Percentiles rank a stretch among this genome's conserved stretches.
Evolutionary conservation across 2,888 invertebrate species (phyloP).

Genomic region (Lypha dubia): DNA sequence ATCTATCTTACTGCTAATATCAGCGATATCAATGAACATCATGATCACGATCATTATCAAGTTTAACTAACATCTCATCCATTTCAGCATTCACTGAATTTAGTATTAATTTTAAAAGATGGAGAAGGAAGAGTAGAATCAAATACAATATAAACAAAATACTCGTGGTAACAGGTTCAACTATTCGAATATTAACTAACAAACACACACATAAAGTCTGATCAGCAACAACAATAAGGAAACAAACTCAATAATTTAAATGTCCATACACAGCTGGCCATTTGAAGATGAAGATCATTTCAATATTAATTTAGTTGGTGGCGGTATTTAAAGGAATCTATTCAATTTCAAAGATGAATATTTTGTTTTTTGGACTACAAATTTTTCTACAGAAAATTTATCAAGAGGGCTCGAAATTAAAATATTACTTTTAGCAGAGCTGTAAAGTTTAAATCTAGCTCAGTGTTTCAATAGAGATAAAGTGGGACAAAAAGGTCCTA

Average conservation of each 20-base stretch:
- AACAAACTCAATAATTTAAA: neutral
- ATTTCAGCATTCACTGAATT: neutral
- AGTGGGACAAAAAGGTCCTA: too few relatives aligned
- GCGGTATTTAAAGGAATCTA: conserved; percentile 14
- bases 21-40: conserved; percentile 47
- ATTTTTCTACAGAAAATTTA: too few relatives aligned
- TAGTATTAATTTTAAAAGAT: neutral
- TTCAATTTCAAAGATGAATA: neutral
- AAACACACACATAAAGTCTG: neutral
- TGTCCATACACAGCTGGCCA: conserved; percentile 43
- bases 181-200: conserved; percentile 3
- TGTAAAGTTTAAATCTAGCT: too few relatives aligned
- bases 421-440: too few relatives aligned
- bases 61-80: conserved; percentile 21
- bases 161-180: conserved; percentile 57
- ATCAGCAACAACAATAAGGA: too few relatives aligned
- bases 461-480: too few relatives aligned
- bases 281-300: conserved; percentile 33
- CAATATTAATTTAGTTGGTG: neutral
- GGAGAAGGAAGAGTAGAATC: neutral
- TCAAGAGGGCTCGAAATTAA: too few relatives aligned
- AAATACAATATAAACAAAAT: conserved; percentile 2
- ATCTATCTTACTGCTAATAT: conserved; percentile 41
- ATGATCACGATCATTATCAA: conserved; percentile 36
- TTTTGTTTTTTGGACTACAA: too few relatives aligned